phyloP scores from a whole-genome alignment of 2,888 invertebrate species.

The Eudemis profundana region DNA sequence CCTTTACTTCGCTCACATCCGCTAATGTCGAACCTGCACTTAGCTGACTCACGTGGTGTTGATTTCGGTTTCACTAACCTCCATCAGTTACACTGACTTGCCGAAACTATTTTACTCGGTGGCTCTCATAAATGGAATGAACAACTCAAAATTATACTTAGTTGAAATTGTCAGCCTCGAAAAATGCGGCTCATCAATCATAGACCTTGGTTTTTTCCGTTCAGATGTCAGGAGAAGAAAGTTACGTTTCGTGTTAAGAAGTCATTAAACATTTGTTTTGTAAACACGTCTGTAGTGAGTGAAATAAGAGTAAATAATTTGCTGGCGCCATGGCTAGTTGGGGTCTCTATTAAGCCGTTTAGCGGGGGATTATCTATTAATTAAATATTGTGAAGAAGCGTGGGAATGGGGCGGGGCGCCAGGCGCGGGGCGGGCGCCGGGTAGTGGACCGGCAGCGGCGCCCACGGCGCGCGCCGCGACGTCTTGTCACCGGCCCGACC shows the following conservation, averaged over 20 bases:
- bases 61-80: constrained; percentile 80
- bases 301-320: constrained; percentile 8
- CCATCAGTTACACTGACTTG: constrained; percentile 68
- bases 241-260: constrained; percentile 40
- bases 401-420: constrained; percentile 50
- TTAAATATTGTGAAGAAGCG: constrained; percentile 47
- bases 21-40: constrained; percentile 77
- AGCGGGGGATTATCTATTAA: constrained; percentile 27
- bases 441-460: constrained; percentile 46
- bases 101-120: constrained; percentile 52
- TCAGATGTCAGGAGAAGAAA: constrained; percentile 44
- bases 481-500: constrained; percentile 57
- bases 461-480: constrained; percentile 50
- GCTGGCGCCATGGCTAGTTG: constrained; percentile 13
- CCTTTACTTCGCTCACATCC: constrained; percentile 76
- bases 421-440: constrained; percentile 3
- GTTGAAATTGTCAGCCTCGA: constrained; percentile 47
- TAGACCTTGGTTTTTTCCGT: constrained; percentile 37
- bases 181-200: constrained; percentile 56
- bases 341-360: constrained; percentile 15
- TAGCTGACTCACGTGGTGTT: constrained; percentile 77
- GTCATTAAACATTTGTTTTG: constrained; percentile 37
- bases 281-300: constrained; percentile 23
- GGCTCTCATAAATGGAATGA: constrained; percentile 48
- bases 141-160: constrained; percentile 56